Base-by-base conservation (phyloP, 2,888 invertebrate species). In the Xylocampa areola region DNA sequence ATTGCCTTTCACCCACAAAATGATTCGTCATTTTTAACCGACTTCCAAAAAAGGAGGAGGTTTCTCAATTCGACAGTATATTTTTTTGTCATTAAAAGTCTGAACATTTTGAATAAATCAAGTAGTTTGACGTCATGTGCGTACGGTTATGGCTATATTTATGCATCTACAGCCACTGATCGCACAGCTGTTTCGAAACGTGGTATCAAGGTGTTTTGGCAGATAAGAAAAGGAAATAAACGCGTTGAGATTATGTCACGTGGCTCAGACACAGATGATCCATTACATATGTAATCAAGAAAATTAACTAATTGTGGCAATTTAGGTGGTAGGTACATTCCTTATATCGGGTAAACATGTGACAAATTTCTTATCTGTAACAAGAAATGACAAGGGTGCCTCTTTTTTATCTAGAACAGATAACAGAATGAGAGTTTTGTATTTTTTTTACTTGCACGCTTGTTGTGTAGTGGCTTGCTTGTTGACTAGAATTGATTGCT, bases 61-160 rank as follows among this genome's bases (percentile, higher is more conserved):
- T n/a, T n/a, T n/a, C n/a, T n/a, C n/a, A n/a, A n/a, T n/a, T n/a
- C n/a, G n/a, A n/a, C n/a, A n/a, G n/a, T n/a, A n/a, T n/a, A n/a
- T n/a, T n/a, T n/a, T n/a, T n/a, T n/a, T n/a, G n/a, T 69, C 64
- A 74, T 71, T 67, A 69, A 68, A 71, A 73, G 64, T 77, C 69
- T 70, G 75, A 80, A 80, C 79, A 80, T 81, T 81, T 80, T 73
- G 71, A 78, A 80, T 82, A 84, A 85, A 86, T 86, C 84, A 82
- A 80, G 80, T 77, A 76, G 54, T 62, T n/a, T 88, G 85, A 86
- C 88, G 88, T 89, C 87, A 89, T 73, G 73, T 68, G 73, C 63
- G 69, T 74, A 68, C 77, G 63, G 75, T 68, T 72, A 73, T 72
- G 73, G 60, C 74, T 75, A 76, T 79, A 76, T 77, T 71, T 75